Evolutionary conservation across 2,797 vertebrate genomes (phyloP).

Genomic region (Melanotaenia nigrans): DNA sequence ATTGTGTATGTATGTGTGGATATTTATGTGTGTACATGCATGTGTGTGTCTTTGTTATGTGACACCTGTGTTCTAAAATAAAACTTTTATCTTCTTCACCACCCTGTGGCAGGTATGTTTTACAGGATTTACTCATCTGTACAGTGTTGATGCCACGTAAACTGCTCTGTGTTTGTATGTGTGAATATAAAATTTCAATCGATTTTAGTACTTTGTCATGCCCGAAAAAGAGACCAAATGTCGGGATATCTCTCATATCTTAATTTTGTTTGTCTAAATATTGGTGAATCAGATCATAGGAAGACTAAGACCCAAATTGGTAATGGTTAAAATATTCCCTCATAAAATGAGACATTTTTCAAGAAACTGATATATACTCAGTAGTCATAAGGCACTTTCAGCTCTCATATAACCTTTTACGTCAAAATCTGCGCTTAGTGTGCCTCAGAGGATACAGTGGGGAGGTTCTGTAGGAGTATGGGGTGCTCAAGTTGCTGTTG

Average conservation of each 20-base stretch:
- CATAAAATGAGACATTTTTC: neutral
- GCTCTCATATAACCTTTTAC: neutral
- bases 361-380: neutral
- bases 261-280: neutral
- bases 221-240: neutral
- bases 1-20: slow-evolving; percentile 30
- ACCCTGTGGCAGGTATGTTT: slow-evolving; percentile 12
- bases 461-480: no score
- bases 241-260: neutral
- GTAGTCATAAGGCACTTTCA: neutral
- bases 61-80: slow-evolving; percentile 65
- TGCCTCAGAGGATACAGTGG: no score
- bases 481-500: neutral
- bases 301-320: rapidly evolving
- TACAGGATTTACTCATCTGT: slow-evolving; percentile 31
- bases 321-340: neutral
- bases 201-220: neutral
- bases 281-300: neutral
- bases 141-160: slow-evolving; percentile 55
- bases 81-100: slow-evolving; percentile 41
- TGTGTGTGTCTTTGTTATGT: slow-evolving; percentile 34
- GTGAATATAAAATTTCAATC: neutral
- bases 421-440: neutral
- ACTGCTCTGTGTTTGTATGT: slow-evolving; percentile 24
- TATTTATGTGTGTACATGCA: slow-evolving; percentile 24